Base-by-base conservation (phyloP, 2,888 invertebrate species). In the Nephrotoma guestfalica region DNA sequence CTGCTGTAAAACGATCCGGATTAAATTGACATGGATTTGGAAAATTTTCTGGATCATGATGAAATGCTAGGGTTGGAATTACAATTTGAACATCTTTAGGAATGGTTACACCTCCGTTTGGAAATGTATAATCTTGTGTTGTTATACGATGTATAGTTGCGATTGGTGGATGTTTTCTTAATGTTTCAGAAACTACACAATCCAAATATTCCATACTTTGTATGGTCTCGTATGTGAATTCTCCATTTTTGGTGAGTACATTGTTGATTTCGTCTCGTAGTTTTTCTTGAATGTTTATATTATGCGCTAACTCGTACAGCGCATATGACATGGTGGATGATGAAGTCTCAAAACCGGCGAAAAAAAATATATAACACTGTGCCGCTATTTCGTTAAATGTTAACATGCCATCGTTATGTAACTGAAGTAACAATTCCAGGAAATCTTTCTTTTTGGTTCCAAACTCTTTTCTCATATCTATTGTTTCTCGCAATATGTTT, bases 361-460 rank as follows among this genome's bases (percentile, higher is more conserved):
- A 84, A 15, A 84, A 84, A 84, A 84, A 84, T 84, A 84, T 84
- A 41, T 84, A 84, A 4, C 84, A 84, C 84, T 84, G 84, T 42
- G 84, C 84, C 7, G 84, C 84, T 84, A 84, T 41, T 84, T 84
- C 84, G 6, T 84, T 42, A 30, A 84, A 84, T 13, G 84, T 84
- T 5, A 84, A n/a, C 15, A 41, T 84, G 41, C 84, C 84, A 42
- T 84, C 15, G 9, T 84, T 41, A 41, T 84, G 15, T 15, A 42
- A n/a, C 4, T 84, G 84, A n/a, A 84, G 42, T 41, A 93, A 88
- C 13, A 93, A 88, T 88, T 93, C 92, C 83, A 93, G 89, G 88
- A 93, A 93, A 89, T 93, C 93, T 86, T 92, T 92, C 87, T 92
- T 89, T 0, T 87, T 86, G 13, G 87, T 85, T 45, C 88, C 88